Evolutionary conservation across 2,113 vertebrate species (phyloP).

Genomic region (Hemibagrus wyckioides): DNA sequence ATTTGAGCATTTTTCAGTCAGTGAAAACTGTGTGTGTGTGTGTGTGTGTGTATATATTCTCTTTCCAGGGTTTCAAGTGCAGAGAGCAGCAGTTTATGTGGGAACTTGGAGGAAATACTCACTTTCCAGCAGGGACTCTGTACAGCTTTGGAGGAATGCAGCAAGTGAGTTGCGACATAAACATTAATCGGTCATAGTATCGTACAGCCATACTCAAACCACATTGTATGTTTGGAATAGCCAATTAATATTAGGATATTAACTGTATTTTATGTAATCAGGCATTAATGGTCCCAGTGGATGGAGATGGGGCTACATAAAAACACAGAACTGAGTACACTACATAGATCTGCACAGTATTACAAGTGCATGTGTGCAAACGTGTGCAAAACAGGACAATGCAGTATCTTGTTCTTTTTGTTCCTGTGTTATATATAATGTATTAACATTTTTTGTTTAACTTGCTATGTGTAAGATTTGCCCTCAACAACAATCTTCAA

Average conservation of each 20-base stretch:
- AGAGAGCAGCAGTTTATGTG: constrained; percentile 82
- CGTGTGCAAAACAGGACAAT: too few relatives aligned
- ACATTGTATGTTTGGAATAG: background rate
- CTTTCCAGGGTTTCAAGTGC: constrained; percentile 78
- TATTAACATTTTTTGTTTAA: background rate
- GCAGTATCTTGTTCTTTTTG: too few relatives aligned
- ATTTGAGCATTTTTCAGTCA: constrained; percentile 9
- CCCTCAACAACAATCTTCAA: background rate
- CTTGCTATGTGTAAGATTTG: background rate
- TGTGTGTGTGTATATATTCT: background rate
- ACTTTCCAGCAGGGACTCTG: constrained; percentile 91
- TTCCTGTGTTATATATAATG: too few relatives aligned
- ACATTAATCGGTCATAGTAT: background rate
- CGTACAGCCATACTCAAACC: background rate
- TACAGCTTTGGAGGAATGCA: constrained; percentile 89
- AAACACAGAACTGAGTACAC: too few relatives aligned
- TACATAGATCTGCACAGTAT: too few relatives aligned
- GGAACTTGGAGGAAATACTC: constrained; percentile 93
- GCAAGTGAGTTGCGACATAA: constrained; percentile 79
- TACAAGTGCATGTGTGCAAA: too few relatives aligned
- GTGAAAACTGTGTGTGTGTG: background rate
- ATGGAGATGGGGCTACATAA: background rate
- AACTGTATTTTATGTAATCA: background rate
- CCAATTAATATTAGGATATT: background rate
- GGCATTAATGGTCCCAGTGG: background rate